These are phyloP conservation scores for Clivina fossor DNA, from an alignment of 2,888 invertebrate species.

Conservation along the genomic window DNA sequence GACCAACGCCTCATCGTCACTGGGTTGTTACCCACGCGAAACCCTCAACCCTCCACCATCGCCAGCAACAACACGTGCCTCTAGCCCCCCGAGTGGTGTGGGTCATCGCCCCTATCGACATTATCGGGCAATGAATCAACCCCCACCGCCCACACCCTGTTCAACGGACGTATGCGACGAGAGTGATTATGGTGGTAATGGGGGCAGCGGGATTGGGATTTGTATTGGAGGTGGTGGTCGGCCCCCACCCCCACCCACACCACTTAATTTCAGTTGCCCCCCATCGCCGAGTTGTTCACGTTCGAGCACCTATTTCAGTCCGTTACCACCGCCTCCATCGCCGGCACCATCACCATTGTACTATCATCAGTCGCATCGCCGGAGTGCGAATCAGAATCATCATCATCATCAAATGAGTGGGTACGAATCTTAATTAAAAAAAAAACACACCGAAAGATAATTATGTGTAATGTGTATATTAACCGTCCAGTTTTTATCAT, in stretches of 20 bases:
- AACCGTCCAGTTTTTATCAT: no score
- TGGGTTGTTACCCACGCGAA: slow-evolving; percentile 73
- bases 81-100: slow-evolving; percentile 41
- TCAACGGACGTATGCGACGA: slow-evolving; percentile 93
- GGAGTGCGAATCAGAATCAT: no score
- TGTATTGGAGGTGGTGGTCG: slow-evolving; percentile 52
- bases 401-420: no score
- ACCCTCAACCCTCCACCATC: slow-evolving; percentile 89
- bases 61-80: slow-evolving; percentile 76
- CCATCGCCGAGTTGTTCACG: slow-evolving; percentile 72
- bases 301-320: slow-evolving; percentile 78
- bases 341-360: slow-evolving; percentile 75
- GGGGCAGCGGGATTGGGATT: no score
- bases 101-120: slow-evolving; percentile 75
- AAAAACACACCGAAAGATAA: no score
- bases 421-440: no score
- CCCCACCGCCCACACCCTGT: slow-evolving; percentile 93
- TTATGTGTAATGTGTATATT: no score
- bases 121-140: slow-evolving; percentile 73
- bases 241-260: slow-evolving; percentile 74
- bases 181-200: slow-evolving; percentile 55
- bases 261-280: slow-evolving; percentile 71
- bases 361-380: no score
- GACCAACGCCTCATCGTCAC: slow-evolving; percentile 60
- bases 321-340: slow-evolving; percentile 83